Base-by-base conservation (phyloP, 2,888 invertebrate genomes). In the Osmoderma eremita region DNA sequence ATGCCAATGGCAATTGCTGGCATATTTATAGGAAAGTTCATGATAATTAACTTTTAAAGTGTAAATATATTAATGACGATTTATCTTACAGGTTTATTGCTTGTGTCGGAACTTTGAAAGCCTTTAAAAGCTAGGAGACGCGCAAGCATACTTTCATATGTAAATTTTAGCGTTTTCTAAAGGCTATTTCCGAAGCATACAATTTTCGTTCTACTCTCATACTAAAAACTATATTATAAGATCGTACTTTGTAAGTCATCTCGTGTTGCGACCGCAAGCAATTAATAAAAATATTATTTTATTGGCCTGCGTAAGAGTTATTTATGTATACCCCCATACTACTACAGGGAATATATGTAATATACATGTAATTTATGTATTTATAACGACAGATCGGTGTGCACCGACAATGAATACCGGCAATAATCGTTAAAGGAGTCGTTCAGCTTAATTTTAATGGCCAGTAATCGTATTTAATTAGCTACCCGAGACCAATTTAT, bases 381-480 rank as follows among this genome's bases (percentile, higher is more conserved):
- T 8, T 15, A 15, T 39, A 54, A 54, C 20, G 39, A 39, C 39
- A 54, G 39, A 54, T 54, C 39, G 20, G 20, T 22, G 54, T 30
- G 30, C 10, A 4, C n/a, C 18, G 30, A 54, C 54, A 54, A 54
- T 39, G 20, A 54, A 0, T 39, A 10, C 13, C 20, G 6, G 20
- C 13, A 17, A 54, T 20, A 39, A 39, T 18, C 39, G 54, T 54
- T 54, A 20, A 54, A 39, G 39, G 39, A 54, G 39, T 39, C n/a
- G 54, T 54, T 54, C 20, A 17, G 39, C 20, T 17, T 54, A 54
- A 54, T 54, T 39, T 54, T 54, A 54, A 54, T 54, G 39, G 39
- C 20, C 39, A 18, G 36, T 54, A 54, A 54, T 54, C 39, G 54
- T 38, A 54, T 54, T 54, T 54, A 54, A 54, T 54, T 54, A 39